Percentiles rank a stretch among this genome's conserved stretches.
Conservation (phyloP, 2,888 invertebrate genomes). For the Mechanitis mazaeus region DNA sequence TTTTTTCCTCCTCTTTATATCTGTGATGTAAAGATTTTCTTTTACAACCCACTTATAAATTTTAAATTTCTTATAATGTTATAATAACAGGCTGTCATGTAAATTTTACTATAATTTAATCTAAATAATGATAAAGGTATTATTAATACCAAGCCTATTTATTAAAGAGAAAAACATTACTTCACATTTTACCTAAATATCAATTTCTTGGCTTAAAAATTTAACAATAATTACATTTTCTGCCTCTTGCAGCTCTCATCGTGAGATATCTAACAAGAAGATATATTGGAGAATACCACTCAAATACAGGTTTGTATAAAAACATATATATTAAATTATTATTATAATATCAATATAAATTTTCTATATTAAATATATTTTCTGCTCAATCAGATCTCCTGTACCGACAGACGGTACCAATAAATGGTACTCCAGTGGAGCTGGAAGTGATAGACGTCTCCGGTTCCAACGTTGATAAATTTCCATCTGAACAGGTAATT, state of each 20-base stretch:
- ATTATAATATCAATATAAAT: background rate
- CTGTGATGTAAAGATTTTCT: too few relatives aligned
- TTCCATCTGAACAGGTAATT: conserved; percentile 76
- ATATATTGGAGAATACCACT: conserved; percentile 88
- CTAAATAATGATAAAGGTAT: too few relatives aligned
- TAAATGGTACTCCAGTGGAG: conserved; percentile 83
- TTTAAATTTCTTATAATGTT: too few relatives aligned
- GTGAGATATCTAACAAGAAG: conserved; percentile 86
- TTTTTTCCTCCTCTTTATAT: too few relatives aligned
- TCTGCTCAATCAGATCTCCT: conserved; percentile 80
- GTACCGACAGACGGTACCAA: conserved; percentile 84
- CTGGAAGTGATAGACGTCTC: conserved; percentile 88
- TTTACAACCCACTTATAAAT: too few relatives aligned
- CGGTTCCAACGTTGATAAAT: conserved; percentile 80
- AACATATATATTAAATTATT: background rate
- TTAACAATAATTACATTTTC: conserved; percentile 2
- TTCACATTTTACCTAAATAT: too few relatives aligned
- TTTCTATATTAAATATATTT: background rate
- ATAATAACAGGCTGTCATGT: too few relatives aligned
- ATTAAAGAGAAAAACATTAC: too few relatives aligned
- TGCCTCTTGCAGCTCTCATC: conserved; percentile 80
- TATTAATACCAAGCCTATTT: too few relatives aligned
- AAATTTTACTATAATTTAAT: too few relatives aligned
- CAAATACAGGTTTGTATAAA: conserved; percentile 81
- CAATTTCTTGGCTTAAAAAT: too few relatives aligned